Evolutionary conservation across 1,140 invertebrate species (phyloP).

Genomic region (Anagrus nilaparvatae): DNA sequence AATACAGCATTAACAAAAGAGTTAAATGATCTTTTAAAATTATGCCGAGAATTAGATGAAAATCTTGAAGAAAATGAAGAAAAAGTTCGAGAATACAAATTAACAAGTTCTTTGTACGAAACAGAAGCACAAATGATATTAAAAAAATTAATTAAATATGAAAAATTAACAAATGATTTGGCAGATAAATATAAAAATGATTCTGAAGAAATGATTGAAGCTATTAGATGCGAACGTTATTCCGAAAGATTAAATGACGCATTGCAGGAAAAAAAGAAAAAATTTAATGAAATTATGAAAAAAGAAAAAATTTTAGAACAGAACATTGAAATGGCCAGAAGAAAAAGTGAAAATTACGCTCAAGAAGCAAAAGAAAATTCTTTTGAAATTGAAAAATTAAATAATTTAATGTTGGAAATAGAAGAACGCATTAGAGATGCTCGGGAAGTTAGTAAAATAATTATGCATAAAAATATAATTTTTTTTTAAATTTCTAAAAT

Average conservation of each 20-base stretch:
- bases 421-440: no score
- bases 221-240: no score
- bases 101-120: constrained; percentile 36
- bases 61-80: constrained; percentile 41
- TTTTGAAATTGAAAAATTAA: constrained; percentile 44
- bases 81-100: constrained; percentile 28
- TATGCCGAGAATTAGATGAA: constrained; percentile 45
- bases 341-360: constrained; percentile 39
- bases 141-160: constrained; percentile 33
- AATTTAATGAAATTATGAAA: no score
- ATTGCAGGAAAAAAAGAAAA: no score
- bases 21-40: constrained; percentile 52
- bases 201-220: constrained; percentile 35
- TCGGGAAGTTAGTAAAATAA: no score
- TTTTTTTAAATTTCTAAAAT: no score
- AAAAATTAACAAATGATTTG: constrained; percentile 36
- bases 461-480: no score
- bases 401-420: no score
- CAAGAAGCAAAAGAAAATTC: constrained; percentile 41
- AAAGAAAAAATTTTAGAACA: constrained; percentile 49
- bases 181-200: constrained; percentile 36
- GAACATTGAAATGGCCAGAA: constrained; percentile 44
- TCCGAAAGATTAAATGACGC: no score
- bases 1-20: constrained; percentile 72
- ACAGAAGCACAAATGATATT: constrained; percentile 39